Base-by-base conservation (phyloP, 2,113 vertebrate species). In the Sigmodon hispidus region DNA sequence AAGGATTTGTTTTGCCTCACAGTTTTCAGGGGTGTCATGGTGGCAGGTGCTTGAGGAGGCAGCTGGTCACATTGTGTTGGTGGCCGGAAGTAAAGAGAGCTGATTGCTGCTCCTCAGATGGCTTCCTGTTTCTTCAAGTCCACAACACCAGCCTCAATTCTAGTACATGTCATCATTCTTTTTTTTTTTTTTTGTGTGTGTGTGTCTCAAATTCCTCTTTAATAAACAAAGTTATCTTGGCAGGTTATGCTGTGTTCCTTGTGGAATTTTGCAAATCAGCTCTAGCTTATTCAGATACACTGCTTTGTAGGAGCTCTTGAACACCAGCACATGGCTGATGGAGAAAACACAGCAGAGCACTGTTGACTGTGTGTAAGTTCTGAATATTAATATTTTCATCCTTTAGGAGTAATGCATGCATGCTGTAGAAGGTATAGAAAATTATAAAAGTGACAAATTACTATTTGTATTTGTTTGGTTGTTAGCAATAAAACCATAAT, bases 211-310 rank as follows among this genome's bases (percentile, higher is more conserved):
- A 94, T 97, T 93, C 94, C 81, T 95, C 95, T 96, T 95, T 96
- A 96, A 96, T 97, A 96, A 96, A 69, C 95, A 92, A 92, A 96
- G 93, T 92, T 96, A 95, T 90, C 65, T 97, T 95, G 96, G 96
- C 95, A 94, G 70, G 40, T 86, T 93, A 81, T 81, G n/a, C 67
- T 40, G 65, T 77, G 80, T 75, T 96, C 81, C 94, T 94, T 83
- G 86, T 91, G 93, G 86, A 92, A 65, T 94, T 97, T 97, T 94
- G 93, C 85, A 94, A 92, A 92, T 95, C 85, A 92, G 34, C 79
- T 90, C 59, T 89, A 77, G 90, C 24, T 93, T 92, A 88, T 87
- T 89, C 75, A 67, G 90, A 94, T 93, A 94, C 89, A 95, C 88
- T 50, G 48, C 31, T 89, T 89, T 69, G 43, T 70, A 87, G 84